Percentiles rank a stretch among this genome's conserved stretches.
Conservation (phyloP, 2,113 vertebrate genomes). For the Carassius auratus region DNA sequence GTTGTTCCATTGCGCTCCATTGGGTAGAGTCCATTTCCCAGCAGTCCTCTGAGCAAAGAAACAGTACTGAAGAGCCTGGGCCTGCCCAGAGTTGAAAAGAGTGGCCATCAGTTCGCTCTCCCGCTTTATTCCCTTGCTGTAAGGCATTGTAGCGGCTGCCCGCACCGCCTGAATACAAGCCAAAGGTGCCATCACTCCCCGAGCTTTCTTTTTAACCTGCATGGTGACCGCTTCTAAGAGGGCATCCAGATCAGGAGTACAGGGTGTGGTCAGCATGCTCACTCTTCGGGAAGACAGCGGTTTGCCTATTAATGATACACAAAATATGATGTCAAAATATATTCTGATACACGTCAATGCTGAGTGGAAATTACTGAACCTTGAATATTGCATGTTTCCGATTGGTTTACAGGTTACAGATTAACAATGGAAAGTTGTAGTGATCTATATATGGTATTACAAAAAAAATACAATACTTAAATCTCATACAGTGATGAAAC, state of each 20-base stretch:
- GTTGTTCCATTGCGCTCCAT: conserved; percentile 82
- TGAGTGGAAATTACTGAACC: neutral
- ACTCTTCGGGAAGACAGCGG: conserved; percentile 76
- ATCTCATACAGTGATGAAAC: neutral
- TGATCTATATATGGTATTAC: neutral
- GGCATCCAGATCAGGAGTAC: conserved; percentile 69
- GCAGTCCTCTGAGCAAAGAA: conserved; percentile 85
- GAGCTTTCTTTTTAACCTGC: conserved; percentile 72
- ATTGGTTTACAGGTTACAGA: neutral
- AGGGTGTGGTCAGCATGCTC: conserved; percentile 66
- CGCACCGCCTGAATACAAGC: conserved; percentile 82
- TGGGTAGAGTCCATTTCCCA: conserved; percentile 79
- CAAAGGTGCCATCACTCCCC: conserved; percentile 81
- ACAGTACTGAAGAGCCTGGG: conserved; percentile 83
- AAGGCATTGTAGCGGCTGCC: conserved; percentile 78
- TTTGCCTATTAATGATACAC: conserved; percentile 65
- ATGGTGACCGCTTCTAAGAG: conserved; percentile 72
- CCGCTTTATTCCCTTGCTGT: conserved; percentile 72
- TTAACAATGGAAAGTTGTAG: neutral
- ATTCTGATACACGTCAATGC: neutral
- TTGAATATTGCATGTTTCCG: neutral
- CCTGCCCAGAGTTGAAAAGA: conserved; percentile 83
- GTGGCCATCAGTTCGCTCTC: conserved; percentile 78
- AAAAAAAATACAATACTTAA: neutral
- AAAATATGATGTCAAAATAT: neutral